phyloP scores from a whole-genome alignment of 64 coral and sea anemone species.

The Actinia equina region DNA sequence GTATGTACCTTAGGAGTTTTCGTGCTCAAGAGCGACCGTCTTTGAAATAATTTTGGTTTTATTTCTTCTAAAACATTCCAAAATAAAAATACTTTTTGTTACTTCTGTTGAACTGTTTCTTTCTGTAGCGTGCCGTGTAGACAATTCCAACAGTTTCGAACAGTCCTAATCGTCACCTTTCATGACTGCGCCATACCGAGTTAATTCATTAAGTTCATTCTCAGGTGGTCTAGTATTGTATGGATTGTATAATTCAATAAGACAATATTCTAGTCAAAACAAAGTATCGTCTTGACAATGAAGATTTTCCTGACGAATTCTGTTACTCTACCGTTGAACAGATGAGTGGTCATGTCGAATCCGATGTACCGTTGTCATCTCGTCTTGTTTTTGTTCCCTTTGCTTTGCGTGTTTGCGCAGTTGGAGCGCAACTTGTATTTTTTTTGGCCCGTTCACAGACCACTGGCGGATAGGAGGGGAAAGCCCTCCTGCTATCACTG shows the following conservation, averaged over 20 bases:
- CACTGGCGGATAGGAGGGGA: too few species aligned
- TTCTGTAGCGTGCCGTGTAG: background rate
- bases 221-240: background rate
- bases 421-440: background rate
- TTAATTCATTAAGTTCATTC: background rate
- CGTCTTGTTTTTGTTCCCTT: background rate
- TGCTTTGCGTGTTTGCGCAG: background rate
- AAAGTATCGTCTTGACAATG: background rate
- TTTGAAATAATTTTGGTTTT: background rate
- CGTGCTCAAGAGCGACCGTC: background rate
- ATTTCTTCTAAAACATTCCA: background rate
- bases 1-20: background rate
- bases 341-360: background rate
- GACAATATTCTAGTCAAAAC: background rate
- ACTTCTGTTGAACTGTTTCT: background rate
- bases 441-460: background rate
- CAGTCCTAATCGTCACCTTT: background rate
- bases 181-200: background rate
- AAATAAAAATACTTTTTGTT: background rate
- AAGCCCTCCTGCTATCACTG: too few species aligned
- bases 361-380: background rate
- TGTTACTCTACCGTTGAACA: background rate
- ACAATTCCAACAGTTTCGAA: background rate
- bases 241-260: background rate
- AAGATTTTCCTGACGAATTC: background rate